Conservation (phyloP, 2,888 invertebrate genomes). For the Stenurella melanura region DNA sequence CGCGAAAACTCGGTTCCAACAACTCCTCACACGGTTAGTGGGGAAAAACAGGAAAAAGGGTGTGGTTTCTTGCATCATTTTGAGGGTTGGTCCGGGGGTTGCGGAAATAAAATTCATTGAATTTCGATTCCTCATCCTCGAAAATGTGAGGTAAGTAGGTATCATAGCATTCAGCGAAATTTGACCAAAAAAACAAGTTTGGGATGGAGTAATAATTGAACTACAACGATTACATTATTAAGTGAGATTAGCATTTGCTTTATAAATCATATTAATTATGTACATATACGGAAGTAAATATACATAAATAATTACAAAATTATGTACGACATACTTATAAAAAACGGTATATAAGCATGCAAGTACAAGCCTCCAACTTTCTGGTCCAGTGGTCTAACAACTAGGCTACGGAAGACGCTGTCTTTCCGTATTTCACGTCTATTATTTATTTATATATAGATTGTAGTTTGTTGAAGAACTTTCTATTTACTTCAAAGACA, state of each 20-base stretch:
- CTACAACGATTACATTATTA: too few species aligned
- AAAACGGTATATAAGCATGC: not conserved
- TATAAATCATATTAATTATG: not conserved
- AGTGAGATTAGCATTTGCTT: not conserved
- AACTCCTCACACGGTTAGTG: too few species aligned
- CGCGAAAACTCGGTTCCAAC: too few species aligned
- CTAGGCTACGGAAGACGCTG: not conserved
- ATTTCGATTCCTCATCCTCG: too few species aligned
- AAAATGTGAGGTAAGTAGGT: too few species aligned
- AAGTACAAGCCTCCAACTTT: not conserved
- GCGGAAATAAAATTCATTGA: too few species aligned
- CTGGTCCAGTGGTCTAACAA: not conserved
- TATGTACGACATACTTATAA: not conserved
- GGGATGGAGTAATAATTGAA: too few species aligned
- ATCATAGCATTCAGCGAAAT: too few species aligned
- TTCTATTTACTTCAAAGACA: not conserved
- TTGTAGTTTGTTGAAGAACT: not conserved
- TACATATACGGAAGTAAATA: not conserved
- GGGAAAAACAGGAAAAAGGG: too few species aligned
- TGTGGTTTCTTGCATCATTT: too few species aligned
- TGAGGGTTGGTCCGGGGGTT: too few species aligned
- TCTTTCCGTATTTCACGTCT: not conserved
- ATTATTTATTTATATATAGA: not conserved
- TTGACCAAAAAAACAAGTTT: too few species aligned
- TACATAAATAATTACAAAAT: not conserved